phyloP scores from a whole-genome alignment of 2,888 invertebrate genomes.

The Dryobota labecula region DNA sequence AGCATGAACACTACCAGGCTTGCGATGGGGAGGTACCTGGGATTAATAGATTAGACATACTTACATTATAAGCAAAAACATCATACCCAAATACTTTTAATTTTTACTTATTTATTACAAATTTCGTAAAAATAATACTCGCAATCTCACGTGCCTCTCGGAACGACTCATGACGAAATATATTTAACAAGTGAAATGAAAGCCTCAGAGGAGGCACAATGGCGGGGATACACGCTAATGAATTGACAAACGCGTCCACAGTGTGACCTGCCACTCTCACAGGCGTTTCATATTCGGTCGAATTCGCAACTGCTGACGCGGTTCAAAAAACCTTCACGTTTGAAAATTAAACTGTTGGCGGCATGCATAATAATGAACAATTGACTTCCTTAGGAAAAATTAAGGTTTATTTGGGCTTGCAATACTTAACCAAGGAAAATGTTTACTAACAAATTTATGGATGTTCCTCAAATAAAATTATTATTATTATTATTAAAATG shows the following conservation, averaged over 20 bases:
- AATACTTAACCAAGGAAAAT: not conserved
- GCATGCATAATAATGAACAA: not conserved
- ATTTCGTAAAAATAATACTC: not conserved
- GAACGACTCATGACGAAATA: not conserved
- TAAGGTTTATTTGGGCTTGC: not conserved
- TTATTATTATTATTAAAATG: too few relatives aligned
- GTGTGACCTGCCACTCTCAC: not conserved
- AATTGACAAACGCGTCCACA: constrained; percentile 1
- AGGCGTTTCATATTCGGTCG: not conserved
- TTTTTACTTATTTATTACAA: not conserved
- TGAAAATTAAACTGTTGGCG: not conserved
- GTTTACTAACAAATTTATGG: too few relatives aligned
- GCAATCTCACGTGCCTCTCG: not conserved
- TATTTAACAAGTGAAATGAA: not conserved
- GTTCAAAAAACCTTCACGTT: not conserved
- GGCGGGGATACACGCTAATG: constrained; percentile 7
- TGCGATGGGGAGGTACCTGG: constrained; percentile 89
- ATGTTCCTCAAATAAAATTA: too few relatives aligned
- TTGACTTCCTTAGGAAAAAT: not conserved
- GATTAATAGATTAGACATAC: not conserved
- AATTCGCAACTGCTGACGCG: not conserved
- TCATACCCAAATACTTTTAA: not conserved
- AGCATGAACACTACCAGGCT: constrained; percentile 91
- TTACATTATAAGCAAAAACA: not conserved
- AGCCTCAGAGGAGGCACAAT: not conserved